Evolutionary conservation across 2,888 invertebrate genomes (phyloP), one percentile per base, ranked within the genome.

Genomic region (Pristionchus maxplancki): DNA sequence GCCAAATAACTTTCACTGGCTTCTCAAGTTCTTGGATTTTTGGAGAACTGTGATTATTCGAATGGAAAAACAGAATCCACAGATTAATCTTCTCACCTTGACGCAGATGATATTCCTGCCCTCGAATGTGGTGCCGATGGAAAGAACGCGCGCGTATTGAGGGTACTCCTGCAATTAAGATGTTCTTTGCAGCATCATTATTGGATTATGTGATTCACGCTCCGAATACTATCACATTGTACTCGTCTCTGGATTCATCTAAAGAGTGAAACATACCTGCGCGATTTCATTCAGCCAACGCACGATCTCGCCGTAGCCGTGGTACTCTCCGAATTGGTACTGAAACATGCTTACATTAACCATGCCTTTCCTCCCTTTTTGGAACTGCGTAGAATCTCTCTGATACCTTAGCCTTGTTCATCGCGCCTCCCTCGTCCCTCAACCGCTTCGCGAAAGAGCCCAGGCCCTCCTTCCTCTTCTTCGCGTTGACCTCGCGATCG

Each of bases 251-350:
- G 15, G 31, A 31, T 67, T 2, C 1, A 4, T 67, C 13, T 4
- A 9, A 34, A 15, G 31, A 31, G 15, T 67, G n/a, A 58, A 71
- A 37, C 44, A 40, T 15, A 88, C 88, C 81, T 81, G 88, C 8
- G 83, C 93, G 83, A 94, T 93, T n/a, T 94, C 94, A 64, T 91
- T 89, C 92, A 94, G 89, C 93, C 93, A 94, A 28, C 91, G 88
- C 40, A 92, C 89, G 53, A 94, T 94, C 48, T 90, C 91, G n/a
- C 91, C 90, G 89, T 94, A 94, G 40, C 92, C 91, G 83, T 93
- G 93, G 86, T 94, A 94, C 71, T 94, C 94, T 31, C 94, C 94
- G 89, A 90, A 91, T 28, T 83, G 88, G 82, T 91, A 92, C 91
- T 92, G 89, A 44, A 28, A 53, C 20, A 53, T n/a, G n/a, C n/a